Conservation (phyloP, 1,140 invertebrate species). For the Drosophila obscura region DNA sequence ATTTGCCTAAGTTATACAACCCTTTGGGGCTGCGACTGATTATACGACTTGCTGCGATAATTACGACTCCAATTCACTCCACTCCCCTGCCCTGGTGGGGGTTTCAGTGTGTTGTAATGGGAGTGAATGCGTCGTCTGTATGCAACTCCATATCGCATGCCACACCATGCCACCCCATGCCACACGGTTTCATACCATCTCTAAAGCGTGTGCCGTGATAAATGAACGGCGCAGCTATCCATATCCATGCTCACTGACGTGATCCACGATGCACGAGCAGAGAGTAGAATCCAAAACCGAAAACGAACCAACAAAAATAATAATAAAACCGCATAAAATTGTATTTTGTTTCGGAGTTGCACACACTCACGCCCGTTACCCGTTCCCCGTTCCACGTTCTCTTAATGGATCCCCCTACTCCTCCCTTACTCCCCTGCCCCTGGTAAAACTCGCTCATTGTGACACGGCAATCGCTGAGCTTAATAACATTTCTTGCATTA, state of each 20-base stretch:
- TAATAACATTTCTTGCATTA: constrained; percentile 41
- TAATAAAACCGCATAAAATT: constrained; percentile 71
- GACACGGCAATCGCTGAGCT: constrained; percentile 20
- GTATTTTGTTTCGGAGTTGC: constrained; percentile 72
- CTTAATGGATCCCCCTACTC: no score
- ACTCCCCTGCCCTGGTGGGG: not conserved
- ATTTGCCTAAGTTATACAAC: constrained; percentile 52
- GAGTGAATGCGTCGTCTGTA: constrained; percentile 30
- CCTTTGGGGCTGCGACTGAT: constrained; percentile 34
- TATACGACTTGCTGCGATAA: constrained; percentile 60
- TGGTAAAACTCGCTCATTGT: constrained; percentile 32
- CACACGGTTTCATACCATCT: not conserved
- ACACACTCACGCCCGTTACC: constrained; percentile 17
- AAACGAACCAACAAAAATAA: constrained; percentile 23
- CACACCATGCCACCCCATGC: not conserved
- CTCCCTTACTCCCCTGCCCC: not conserved
- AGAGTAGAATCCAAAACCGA: constrained; percentile 51
- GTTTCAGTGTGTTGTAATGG: constrained; percentile 10
- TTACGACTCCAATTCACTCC: constrained; percentile 16
- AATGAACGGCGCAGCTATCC: constrained; percentile 40
- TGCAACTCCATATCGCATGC: constrained; percentile 30
- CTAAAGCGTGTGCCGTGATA: constrained; percentile 34
- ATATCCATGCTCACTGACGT: constrained; percentile 56
- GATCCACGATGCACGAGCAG: constrained; percentile 19
- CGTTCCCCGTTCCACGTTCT: not conserved